Percentiles rank a stretch among this genome's conserved stretches.
These are phyloP conservation scores for Hycleus phaleratus DNA, from an alignment of 1,140 invertebrate species.

Conservation along the genomic window DNA sequence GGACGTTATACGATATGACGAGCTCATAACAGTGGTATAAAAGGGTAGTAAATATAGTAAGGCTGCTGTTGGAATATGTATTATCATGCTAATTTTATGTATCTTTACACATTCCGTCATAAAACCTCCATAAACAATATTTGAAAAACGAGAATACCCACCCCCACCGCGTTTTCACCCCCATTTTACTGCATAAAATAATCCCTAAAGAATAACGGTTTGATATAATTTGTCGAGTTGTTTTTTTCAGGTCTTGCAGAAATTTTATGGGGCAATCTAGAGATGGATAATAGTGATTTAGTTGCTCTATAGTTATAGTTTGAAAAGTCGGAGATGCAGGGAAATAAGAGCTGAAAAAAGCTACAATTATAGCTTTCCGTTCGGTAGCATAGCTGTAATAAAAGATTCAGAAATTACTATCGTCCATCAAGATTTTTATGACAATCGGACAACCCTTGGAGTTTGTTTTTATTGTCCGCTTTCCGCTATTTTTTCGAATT, in stretches of 20 bases:
- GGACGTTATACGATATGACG: slow-evolving; percentile 24
- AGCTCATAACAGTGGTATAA: slow-evolving; percentile 29
- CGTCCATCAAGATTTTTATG: slow-evolving; percentile 15
- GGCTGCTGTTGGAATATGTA: slow-evolving; percentile 20
- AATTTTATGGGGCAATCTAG: too few species aligned
- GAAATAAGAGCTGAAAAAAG: neutral
- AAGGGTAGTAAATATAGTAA: slow-evolving; percentile 28
- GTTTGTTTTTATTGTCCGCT: slow-evolving; percentile 7
- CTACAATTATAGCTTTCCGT: slow-evolving; percentile 10
- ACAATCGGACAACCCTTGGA: slow-evolving; percentile 12
- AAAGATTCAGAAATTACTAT: slow-evolving; percentile 17
- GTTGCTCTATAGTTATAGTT: too few species aligned
- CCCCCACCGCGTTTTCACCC: too few species aligned
- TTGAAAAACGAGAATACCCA: neutral
- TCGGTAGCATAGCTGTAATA: slow-evolving; percentile 6
- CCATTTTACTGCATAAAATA: too few species aligned
- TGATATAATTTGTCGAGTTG: too few species aligned
- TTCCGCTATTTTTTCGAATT: slow-evolving; percentile 11
- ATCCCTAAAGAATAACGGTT: too few species aligned
- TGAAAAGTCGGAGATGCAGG: too few species aligned
- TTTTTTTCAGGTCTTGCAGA: too few species aligned
- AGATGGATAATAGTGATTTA: too few species aligned
- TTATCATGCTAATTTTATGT: slow-evolving; percentile 24
- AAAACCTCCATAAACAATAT: slow-evolving; percentile 11
- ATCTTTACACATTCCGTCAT: slow-evolving; percentile 11